Percentiles rank a stretch among this genome's conserved stretches.
phyloP scores from a whole-genome alignment of 2,797 vertebrate genomes.

The Dipus sagitta region DNA sequence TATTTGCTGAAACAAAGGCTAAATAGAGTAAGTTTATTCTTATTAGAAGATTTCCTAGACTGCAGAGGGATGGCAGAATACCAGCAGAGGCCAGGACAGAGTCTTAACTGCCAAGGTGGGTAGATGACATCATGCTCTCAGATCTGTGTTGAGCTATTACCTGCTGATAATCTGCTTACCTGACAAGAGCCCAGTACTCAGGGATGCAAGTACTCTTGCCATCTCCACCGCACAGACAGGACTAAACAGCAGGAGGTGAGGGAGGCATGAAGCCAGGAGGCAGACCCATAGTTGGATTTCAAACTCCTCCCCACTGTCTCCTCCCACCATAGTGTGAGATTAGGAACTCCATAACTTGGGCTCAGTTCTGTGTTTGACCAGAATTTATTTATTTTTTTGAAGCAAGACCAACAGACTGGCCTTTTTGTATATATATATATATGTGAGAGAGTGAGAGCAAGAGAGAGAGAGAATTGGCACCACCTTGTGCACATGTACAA shows the following conservation, averaged over 20 bases:
- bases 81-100: slow-evolving; percentile 7
- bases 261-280: slow-evolving; percentile 31
- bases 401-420: too few species aligned
- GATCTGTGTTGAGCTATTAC: slow-evolving; percentile 62
- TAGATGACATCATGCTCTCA: slow-evolving; percentile 50
- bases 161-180: slow-evolving; percentile 68
- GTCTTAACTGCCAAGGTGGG: slow-evolving; percentile 39
- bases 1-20: slow-evolving; percentile 37
- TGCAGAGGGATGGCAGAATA: neutral
- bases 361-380: slow-evolving; percentile 23
- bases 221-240: slow-evolving; percentile 72
- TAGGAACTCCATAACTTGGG: neutral
- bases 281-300: slow-evolving; percentile 55
- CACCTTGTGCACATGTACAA: too few species aligned
- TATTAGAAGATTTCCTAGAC: neutral
- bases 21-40: neutral
- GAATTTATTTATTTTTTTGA: too few species aligned
- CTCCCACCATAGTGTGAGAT: neutral
- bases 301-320: slow-evolving; percentile 48
- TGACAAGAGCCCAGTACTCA: slow-evolving; percentile 54
- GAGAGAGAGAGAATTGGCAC: too few species aligned
- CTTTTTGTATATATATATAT: too few species aligned
- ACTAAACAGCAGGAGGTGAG: slow-evolving; percentile 64
- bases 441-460: too few species aligned
- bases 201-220: slow-evolving; percentile 56